A percentile compares a stretch with the other conserved stretches of the same genome.
Evolutionary conservation across 1,140 invertebrate genomes (phyloP).

Genomic region (Scaptodrosophila lebanonensis): DNA sequence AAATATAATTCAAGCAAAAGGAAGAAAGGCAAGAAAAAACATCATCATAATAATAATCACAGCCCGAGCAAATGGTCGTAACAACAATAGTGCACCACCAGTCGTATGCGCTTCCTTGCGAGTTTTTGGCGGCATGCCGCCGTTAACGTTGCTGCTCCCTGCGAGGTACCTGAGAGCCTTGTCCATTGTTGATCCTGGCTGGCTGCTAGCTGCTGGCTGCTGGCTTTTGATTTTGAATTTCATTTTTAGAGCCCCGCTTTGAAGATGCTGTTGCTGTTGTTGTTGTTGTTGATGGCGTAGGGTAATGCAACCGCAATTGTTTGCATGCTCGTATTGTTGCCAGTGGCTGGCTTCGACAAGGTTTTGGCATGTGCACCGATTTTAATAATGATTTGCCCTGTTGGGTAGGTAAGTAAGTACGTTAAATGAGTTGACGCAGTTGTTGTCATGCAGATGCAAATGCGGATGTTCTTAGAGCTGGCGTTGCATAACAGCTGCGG

Average conservation of each 20-base stretch:
- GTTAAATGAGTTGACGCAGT: not conserved
- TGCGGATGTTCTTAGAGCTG: conserved; percentile 32
- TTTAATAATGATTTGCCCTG: conserved; percentile 16
- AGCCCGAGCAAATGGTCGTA: conserved; percentile 33
- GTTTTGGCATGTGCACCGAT: conserved; percentile 68
- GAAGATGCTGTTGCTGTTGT: conserved; percentile 6
- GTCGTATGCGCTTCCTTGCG: conserved; percentile 31
- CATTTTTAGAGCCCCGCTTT: conserved; percentile 47
- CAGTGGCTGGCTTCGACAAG: conserved; percentile 12
- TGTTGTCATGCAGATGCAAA: conserved; percentile 37
- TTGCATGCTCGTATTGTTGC: conserved; percentile 33
- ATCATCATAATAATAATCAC: conserved; percentile 52
- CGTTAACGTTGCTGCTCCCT: not conserved
- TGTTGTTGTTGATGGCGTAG: not conserved
- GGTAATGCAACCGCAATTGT: conserved; percentile 72
- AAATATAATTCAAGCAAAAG: conserved; percentile 27
- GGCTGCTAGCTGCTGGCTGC: conserved; percentile 6
- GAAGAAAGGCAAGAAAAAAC: conserved; percentile 20
- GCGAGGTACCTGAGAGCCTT: conserved; percentile 45
- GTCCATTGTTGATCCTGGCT: conserved; percentile 41
- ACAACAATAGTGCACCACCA: conserved; percentile 61
- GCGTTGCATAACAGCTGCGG: conserved; percentile 56
- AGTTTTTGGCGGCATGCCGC: conserved; percentile 59
- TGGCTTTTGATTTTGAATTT: conserved; percentile 54
- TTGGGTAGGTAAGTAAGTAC: conserved; percentile 47